Percentiles rank a stretch among this genome's conserved stretches.
These are phyloP conservation scores for Caenorhabditis angaria DNA, from an alignment of 2,888 invertebrate genomes.

Conservation along the genomic window DNA sequence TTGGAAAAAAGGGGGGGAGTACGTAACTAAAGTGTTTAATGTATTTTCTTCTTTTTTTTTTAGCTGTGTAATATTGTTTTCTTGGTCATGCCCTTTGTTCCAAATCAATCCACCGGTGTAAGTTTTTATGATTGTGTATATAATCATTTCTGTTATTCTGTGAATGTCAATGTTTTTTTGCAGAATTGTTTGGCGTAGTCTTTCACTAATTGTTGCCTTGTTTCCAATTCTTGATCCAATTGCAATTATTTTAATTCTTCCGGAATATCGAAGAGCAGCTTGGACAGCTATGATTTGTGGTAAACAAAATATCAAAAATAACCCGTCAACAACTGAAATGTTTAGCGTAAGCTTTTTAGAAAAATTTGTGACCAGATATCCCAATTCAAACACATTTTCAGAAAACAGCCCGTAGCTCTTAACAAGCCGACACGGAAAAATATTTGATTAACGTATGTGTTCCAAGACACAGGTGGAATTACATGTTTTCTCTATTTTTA, in stretches of 20 bases:
- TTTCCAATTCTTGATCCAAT: conserved; percentile 5
- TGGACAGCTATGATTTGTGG: background rate
- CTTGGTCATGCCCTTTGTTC: background rate
- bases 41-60: too few relatives aligned
- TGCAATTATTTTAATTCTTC: conserved; percentile 8
- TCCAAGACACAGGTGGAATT: too few relatives aligned
- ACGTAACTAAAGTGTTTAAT: too few relatives aligned
- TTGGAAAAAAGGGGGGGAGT: too few relatives aligned
- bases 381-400: too few relatives aligned
- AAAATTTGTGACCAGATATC: too few relatives aligned
- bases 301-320: background rate
- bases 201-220: background rate
- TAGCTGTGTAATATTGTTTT: too few relatives aligned
- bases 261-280: conserved; percentile 6
- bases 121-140: background rate
- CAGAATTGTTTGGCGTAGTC: background rate
- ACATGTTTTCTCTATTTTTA: too few relatives aligned
- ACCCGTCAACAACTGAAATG: background rate
- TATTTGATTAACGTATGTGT: too few relatives aligned
- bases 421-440: too few relatives aligned
- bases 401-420: too few relatives aligned
- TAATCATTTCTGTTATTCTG: background rate
- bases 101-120: background rate
- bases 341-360: background rate
- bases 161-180: background rate